A percentile compares a stretch with the other conserved stretches of the same genome.
These are phyloP conservation scores for Neotoma lepida DNA, from an alignment of 2,113 vertebrate species.

Conservation along the genomic window DNA sequence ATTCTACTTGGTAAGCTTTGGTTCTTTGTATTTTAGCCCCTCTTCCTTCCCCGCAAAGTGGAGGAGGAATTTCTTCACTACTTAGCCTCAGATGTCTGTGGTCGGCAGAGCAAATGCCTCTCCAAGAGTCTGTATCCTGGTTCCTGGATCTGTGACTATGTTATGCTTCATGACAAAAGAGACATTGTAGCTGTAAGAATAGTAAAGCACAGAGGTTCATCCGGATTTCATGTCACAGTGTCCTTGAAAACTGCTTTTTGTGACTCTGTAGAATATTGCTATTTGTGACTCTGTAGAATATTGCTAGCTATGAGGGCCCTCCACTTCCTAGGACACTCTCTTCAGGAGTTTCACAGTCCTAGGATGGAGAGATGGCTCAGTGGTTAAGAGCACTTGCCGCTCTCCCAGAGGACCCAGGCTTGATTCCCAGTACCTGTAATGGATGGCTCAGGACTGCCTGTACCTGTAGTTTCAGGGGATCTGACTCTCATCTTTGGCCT, in stretches of 20 bases:
- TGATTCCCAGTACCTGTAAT: too few relatives aligned
- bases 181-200: background rate
- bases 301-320: fast-evolving
- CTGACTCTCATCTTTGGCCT: background rate
- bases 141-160: background rate
- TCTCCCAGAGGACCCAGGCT: background rate
- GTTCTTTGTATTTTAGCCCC: background rate
- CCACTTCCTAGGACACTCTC: background rate
- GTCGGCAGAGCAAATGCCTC: background rate
- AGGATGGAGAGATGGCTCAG: background rate
- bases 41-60: background rate
- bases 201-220: background rate
- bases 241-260: background rate
- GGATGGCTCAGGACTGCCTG: background rate
- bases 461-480: background rate
- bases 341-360: background rate
- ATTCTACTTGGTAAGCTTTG: background rate
- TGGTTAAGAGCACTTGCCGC: background rate
- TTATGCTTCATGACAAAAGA: background rate
- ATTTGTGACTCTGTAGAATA: background rate
- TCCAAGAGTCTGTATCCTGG: background rate
- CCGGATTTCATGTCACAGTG: background rate
- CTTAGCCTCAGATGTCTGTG: background rate
- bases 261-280: background rate
- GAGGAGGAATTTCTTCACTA: background rate